Base-by-base conservation (phyloP, 64 coral and sea anemone species). In the Exaiptasia diaphana region DNA sequence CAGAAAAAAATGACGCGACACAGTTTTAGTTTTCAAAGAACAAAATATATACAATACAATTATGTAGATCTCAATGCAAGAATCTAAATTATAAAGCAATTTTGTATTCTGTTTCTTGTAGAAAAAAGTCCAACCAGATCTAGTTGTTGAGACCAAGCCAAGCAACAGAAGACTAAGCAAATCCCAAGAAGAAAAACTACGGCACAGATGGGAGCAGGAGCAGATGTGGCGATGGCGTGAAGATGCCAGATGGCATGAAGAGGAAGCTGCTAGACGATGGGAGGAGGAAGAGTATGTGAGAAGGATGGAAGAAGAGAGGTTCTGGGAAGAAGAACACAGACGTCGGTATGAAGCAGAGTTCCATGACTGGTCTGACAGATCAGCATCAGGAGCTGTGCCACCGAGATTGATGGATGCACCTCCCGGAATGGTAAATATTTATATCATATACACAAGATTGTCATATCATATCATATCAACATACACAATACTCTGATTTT, bases 41-140 rank as follows among this genome's bases (percentile, higher is more conserved):
- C n/a, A n/a, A n/a, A n/a, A n/a, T n/a, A n/a, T n/a, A n/a, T n/a
- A n/a, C n/a, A n/a, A n/a, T n/a, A n/a, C n/a, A n/a, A n/a, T n/a
- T n/a, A n/a, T n/a, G n/a, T n/a, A n/a, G n/a, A n/a, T n/a, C n/a
- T n/a, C n/a, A n/a, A n/a, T n/a, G n/a, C n/a, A n/a, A n/a, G n/a
- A n/a, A n/a, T n/a, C n/a, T n/a, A n/a, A n/a, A n/a, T n/a, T n/a
- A n/a, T n/a, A n/a, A n/a, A n/a, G n/a, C n/a, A n/a, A n/a, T n/a
- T 18, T 56, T 25, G 15, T 13, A 18, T 48, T 14, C 30, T 7
- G 6, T 63, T 79, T 64, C 33, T 23, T 86, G 1, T 58, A 99
- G 95, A 99, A 99, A 93, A 99, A 99, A 89, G 90, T 99, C 45
- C 89, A 99, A 45, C 95, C 95, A 57, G 90, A 92, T 61, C 81